Evolutionary conservation across 2,797 vertebrate species (phyloP), one percentile per base, ranked within the genome.

Genomic region (Acanthis flammea): DNA sequence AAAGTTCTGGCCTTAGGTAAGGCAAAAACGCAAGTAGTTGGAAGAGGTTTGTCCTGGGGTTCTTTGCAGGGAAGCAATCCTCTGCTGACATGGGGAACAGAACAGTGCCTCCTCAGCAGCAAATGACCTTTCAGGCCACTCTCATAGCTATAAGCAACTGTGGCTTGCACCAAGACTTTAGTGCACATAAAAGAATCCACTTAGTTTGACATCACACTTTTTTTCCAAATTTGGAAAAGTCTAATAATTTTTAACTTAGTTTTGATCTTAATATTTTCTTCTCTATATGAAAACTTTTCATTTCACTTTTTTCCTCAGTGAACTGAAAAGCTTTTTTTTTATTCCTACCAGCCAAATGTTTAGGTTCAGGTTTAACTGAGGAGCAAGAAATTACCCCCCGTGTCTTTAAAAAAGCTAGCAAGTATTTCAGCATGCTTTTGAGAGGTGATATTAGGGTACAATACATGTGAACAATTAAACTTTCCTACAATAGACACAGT

Each of bases 81-180:
- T 39, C 48, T 9, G 17, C 48, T 58, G 30, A 28, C 45, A 8
- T 0, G 0, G 5, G 30, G n/a, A 51, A 71, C 10, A 41, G 28
- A 90, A 47, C 0, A 0, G 19, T 39, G 41, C 24, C 50, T 44
- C 45, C 42, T n/a, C 33, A 21, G 37, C 3, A 71, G 55, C 23
- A 53, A 75, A 39, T 1, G 7, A 60, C 11, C 42, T 65, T 63
- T 57, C 51, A 47, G 5, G 12, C 12, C 35, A 61, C 8, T 61
- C 57, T 18, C 23, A 35, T 0, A 48, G 47, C 28, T 48, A n/a
- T 15, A 55, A 42, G 65, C 27, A 57, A 48, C 23, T 41, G 28
- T 12, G 21, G 37, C 28, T 35, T 60, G 67, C 68, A 55, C 45
- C 68, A 48, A 9, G 51, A 86, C 23, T 77, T 72, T 65, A 76